phyloP scores from a whole-genome alignment of 2,113 vertebrate genomes.

The Trinectes maculatus region DNA sequence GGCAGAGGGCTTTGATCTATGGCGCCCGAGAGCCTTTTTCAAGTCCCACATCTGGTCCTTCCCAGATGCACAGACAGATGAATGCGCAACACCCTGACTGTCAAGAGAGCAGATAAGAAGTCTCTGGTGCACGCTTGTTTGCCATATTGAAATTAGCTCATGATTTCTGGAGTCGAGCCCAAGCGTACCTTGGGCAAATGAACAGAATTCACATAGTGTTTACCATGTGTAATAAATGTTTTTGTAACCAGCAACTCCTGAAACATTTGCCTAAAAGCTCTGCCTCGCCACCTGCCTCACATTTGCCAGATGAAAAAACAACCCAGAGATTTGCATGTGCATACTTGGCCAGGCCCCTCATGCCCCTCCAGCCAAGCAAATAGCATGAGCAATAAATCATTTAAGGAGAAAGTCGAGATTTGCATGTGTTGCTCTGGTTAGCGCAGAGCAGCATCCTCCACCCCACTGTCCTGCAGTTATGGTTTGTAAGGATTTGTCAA shows the following conservation, averaged over 20 bases:
- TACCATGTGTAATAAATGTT: slow-evolving; percentile 2
- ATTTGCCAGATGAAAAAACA: not conserved
- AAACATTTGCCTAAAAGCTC: not conserved
- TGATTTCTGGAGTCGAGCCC: slow-evolving; percentile 15
- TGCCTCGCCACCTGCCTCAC: too few relatives aligned
- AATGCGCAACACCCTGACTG: slow-evolving; percentile 16
- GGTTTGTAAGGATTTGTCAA: slow-evolving; percentile 13
- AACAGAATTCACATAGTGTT: slow-evolving; percentile 24
- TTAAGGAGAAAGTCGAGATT: slow-evolving; percentile 25
- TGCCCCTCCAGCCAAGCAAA: slow-evolving; percentile 8
- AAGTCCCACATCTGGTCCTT: slow-evolving; percentile 58
- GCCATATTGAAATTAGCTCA: slow-evolving; percentile 46
- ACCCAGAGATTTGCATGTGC: not conserved
- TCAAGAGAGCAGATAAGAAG: slow-evolving; percentile 44
- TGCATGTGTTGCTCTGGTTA: slow-evolving; percentile 21
- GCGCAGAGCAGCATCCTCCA: slow-evolving; percentile 1
- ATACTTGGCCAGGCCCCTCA: not conserved
- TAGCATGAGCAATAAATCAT: slow-evolving; percentile 29
- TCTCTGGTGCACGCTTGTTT: slow-evolving; percentile 45
- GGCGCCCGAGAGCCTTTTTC: slow-evolving; percentile 40
- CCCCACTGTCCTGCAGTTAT: not conserved
- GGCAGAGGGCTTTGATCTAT: slow-evolving; percentile 70
- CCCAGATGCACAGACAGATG: slow-evolving; percentile 61
- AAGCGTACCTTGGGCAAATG: slow-evolving; percentile 31
- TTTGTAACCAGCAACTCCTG: not conserved